These are phyloP conservation scores for Arenaria interpres DNA, from an alignment of 2,113 vertebrate species.

Conservation along the genomic window DNA sequence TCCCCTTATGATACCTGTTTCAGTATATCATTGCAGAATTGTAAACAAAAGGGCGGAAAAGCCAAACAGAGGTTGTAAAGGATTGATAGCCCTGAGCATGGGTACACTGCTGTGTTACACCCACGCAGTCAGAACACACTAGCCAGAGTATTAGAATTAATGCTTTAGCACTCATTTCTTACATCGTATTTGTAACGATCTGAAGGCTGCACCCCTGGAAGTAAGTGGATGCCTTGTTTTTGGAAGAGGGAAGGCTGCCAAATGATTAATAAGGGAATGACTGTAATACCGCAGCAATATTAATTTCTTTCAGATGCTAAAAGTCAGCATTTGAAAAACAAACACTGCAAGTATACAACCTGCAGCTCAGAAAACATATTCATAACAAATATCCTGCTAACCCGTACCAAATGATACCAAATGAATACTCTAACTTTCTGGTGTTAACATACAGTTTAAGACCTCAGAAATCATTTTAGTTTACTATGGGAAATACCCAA, in stretches of 20 bases:
- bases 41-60: accelerated
- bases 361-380: not conserved
- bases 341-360: not conserved
- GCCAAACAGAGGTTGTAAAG: not conserved
- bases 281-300: not conserved
- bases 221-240: not conserved
- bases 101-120: not conserved
- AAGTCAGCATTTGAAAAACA: not conserved
- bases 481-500: not conserved
- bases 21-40: not conserved
- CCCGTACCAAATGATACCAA: not conserved
- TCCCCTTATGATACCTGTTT: accelerated
- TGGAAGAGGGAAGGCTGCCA: not conserved
- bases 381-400: not conserved
- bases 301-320: not conserved
- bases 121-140: not conserved
- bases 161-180: not conserved
- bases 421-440: not conserved
- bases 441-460: not conserved
- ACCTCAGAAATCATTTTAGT: not conserved
- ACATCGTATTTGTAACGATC: not conserved
- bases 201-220: not conserved
- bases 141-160: not conserved
- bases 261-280: constrained; percentile 6
- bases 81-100: not conserved